A percentile compares a stretch with the other conserved stretches of the same genome.
phyloP scores from a whole-genome alignment of 2,888 invertebrate genomes.

The Hipparchia sbordonii region DNA sequence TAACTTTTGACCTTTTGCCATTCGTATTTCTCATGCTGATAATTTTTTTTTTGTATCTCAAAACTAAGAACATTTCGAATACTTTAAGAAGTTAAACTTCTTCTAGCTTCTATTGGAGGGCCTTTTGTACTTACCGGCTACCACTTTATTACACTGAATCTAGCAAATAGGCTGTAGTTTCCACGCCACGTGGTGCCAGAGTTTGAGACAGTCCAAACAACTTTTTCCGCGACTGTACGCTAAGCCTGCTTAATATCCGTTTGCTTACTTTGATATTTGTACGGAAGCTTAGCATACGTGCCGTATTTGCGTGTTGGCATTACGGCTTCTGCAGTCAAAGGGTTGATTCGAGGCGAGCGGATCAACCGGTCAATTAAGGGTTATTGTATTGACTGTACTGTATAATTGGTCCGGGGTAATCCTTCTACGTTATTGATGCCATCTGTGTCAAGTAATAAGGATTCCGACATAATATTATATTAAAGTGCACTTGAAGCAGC shows the following conservation, averaged over 20 bases:
- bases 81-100: no score
- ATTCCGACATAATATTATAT: no score
- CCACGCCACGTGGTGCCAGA: background rate
- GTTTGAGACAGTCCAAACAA: constrained; percentile 32
- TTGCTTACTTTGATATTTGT: constrained; percentile 76
- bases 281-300: constrained; percentile 62
- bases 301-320: constrained; percentile 62
- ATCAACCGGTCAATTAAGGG: constrained; percentile 67
- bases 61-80: no score
- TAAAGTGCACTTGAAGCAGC: no score
- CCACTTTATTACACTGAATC: no score
- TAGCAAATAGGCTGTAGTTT: no score
- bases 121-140: no score
- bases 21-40: no score
- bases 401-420: constrained; percentile 23
- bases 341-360: constrained; percentile 61
- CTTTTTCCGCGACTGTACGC: constrained; percentile 47
- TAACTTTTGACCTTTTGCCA: no score
- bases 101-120: no score
- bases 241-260: constrained; percentile 70
- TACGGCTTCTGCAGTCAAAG: constrained; percentile 58
- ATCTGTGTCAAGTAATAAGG: background rate
- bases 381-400: constrained; percentile 42
- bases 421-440: constrained; percentile 6
- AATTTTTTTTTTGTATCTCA: no score